phyloP scores from a whole-genome alignment of 2,888 invertebrate genomes.

The Calameuta idolon region DNA sequence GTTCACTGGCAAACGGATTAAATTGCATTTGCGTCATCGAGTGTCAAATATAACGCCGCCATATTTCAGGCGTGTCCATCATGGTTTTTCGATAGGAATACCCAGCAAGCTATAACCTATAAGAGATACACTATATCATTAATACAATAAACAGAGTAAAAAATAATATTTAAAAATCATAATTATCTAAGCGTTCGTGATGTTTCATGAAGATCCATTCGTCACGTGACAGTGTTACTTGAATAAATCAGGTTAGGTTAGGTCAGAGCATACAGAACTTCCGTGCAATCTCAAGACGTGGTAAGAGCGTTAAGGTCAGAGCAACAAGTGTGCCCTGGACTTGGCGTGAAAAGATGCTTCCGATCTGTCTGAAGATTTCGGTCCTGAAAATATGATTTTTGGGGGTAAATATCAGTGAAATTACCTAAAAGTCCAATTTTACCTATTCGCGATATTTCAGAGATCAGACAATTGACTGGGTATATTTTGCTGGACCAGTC shows the following conservation, averaged over 20 bases:
- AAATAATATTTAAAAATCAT: not conserved
- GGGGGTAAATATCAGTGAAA: not conserved
- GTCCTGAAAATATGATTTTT: not conserved
- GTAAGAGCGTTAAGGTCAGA: constrained; percentile 21
- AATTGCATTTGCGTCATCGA: not conserved
- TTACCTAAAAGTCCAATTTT: not conserved
- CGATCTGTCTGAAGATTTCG: not conserved
- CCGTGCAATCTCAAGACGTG: not conserved
- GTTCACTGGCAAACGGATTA: not conserved
- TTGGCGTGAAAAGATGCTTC: not conserved
- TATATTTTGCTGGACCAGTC: not conserved
- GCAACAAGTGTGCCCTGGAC: constrained; percentile 38
- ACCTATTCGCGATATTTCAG: not conserved
- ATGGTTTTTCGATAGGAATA: not conserved
- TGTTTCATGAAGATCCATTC: not conserved
- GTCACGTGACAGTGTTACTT: not conserved
- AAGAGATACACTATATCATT: not conserved
- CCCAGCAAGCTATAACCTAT: not conserved
- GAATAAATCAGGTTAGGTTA: not conserved
- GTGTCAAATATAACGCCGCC: not conserved
- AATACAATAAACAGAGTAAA: not conserved
- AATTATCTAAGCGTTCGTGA: not conserved
- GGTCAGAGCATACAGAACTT: not conserved
- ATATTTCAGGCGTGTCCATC: not conserved
- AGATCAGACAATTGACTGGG: not conserved